Conservation (phyloP, 2,113 vertebrate species). For the Choloepus hoffmanni region DNA sequence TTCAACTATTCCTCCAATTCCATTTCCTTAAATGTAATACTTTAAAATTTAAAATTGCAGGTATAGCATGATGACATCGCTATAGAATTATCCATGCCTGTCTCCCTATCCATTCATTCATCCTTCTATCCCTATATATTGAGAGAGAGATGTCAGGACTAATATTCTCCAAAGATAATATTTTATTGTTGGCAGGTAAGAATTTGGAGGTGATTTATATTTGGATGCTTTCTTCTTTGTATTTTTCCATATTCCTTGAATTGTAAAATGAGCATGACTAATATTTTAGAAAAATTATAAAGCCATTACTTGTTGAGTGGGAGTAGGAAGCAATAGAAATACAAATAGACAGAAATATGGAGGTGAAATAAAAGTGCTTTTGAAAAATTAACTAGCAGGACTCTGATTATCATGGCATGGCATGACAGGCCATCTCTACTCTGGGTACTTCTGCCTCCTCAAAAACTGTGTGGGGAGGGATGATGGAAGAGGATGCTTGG, state of each 20-base stretch:
- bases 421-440: conserved; percentile 45
- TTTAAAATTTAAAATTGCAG: background rate
- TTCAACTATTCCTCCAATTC: background rate
- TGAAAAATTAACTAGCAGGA: conserved; percentile 73
- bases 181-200: background rate
- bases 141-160: background rate
- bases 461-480: background rate
- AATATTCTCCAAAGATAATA: background rate
- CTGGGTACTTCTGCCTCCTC: conserved; percentile 60
- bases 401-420: conserved; percentile 56
- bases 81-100: background rate
- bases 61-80: background rate
- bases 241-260: background rate
- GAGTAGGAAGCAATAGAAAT: background rate
- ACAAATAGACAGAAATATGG: background rate
- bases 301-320: background rate
- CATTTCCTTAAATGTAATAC: background rate
- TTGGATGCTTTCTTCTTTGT: background rate
- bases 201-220: background rate
- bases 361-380: background rate
- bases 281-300: background rate
- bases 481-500: background rate
- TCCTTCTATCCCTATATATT: background rate
- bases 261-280: background rate
- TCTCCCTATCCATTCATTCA: background rate